Conservation (phyloP, 2,888 invertebrate genomes). For the Trichopria drosophilae region DNA sequence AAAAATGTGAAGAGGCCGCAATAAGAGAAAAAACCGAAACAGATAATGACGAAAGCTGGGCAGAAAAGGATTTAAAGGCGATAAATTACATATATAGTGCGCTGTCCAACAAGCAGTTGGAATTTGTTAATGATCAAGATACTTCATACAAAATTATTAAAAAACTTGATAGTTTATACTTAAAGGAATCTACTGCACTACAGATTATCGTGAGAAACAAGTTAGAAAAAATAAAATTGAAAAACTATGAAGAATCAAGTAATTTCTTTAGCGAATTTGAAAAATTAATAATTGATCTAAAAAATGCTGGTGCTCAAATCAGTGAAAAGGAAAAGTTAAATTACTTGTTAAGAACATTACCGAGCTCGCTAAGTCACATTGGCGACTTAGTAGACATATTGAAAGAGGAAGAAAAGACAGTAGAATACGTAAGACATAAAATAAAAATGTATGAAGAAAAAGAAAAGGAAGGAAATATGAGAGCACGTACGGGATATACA, state of each 20-base stretch:
- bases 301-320: too few relatives aligned
- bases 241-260: too few relatives aligned
- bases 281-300: too few relatives aligned
- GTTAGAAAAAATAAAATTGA: too few relatives aligned
- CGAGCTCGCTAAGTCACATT: constrained; percentile 26
- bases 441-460: constrained; percentile 17
- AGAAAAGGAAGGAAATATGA: constrained; percentile 8
- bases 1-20: constrained; percentile 23
- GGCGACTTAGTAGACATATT: constrained; percentile 30
- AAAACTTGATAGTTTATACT: too few relatives aligned
- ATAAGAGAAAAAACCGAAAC: constrained; percentile 13
- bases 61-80: constrained; percentile 28
- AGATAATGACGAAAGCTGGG: constrained; percentile 22
- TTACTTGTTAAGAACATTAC: constrained; percentile 30
- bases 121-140: constrained; percentile 25
- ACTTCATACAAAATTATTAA: constrained; percentile 30
- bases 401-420: constrained; percentile 24
- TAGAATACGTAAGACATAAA: constrained; percentile 32
- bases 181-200: constrained; percentile 31
- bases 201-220: constrained; percentile 3
- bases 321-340: constrained; percentile 28
- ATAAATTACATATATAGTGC: constrained; percentile 28
- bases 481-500: too few relatives aligned
- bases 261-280: too few relatives aligned
- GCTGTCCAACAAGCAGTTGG: constrained; percentile 27